phyloP scores from a whole-genome alignment of 2,113 vertebrate genomes.

The Vidua macroura region DNA sequence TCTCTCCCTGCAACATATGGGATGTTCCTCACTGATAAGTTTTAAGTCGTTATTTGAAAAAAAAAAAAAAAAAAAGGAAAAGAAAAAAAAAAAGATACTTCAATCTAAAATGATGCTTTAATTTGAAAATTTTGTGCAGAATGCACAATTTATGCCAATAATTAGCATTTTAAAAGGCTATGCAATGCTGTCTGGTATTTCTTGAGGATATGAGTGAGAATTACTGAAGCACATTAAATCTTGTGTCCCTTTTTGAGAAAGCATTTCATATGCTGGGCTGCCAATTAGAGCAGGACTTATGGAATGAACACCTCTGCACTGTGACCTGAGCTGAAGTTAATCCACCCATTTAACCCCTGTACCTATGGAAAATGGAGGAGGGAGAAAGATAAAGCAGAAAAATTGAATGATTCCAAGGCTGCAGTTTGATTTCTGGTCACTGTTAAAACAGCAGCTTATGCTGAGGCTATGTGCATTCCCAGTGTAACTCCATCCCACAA shows the following conservation, averaged over 20 bases:
- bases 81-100: background rate
- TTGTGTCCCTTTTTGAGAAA: background rate
- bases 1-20: slow-evolving; percentile 29
- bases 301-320: background rate
- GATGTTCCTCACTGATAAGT: background rate
- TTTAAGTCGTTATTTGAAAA: background rate
- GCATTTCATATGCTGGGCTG: background rate
- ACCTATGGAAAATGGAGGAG: background rate
- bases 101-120: background rate
- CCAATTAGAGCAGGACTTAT: background rate
- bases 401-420: background rate
- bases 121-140: background rate
- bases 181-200: background rate
- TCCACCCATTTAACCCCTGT: background rate
- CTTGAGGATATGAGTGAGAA: background rate
- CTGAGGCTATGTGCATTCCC: background rate
- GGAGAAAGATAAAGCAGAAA: background rate
- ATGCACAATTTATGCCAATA: background rate
- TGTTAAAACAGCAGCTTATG: background rate
- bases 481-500: background rate
- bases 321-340: background rate
- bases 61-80: background rate
- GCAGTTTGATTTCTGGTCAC: background rate
- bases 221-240: background rate
- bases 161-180: background rate